Evolutionary conservation across 2,888 invertebrate genomes (phyloP), one percentile per base, ranked within the genome.

Genomic region (Troides oblongomaculatus): DNA sequence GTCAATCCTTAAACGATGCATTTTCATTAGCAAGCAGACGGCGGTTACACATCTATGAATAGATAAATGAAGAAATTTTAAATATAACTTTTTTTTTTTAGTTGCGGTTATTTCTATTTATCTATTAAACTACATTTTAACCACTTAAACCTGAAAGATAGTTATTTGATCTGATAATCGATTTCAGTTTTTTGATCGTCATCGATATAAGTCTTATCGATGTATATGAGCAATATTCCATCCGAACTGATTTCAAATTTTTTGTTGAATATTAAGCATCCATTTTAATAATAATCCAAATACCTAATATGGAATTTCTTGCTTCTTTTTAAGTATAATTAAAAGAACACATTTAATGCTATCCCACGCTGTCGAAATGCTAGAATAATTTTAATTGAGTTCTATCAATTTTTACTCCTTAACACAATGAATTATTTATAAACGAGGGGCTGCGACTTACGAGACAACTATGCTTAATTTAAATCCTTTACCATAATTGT

Each of bases 361-460:
- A 10, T 46, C 14, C 14, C 46, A 46, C 46, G 46, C 46, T 46
- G 46, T 17, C 46, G 46, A 46, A 14, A 46, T 46, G 4, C 46
- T 53, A 4, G 8, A 53, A n/a, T n/a, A 18, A 53, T 18, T 53
- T 53, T 53, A 46, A 46, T 4, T 46, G 12, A 46, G 46, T 12
- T 46, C 46, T 1, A 46, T 46, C 46, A 46, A 46, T 46, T 53
- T 53, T 58, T 53, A n/a, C 4, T n/a, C n/a, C 53, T 30, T 8
- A 30, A 30, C 23, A 39, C 23, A 62, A 62, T 62, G 62, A 69
- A 69, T 65, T 18, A 69, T 69, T n/a, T 62, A 69, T 65, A 10
- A 58, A 21, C 21, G 43, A 21, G 18, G 21, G 17, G 30, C 18
- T 18, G 18, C 8, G 25, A 59, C 23, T 30, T 30, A 0, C 30